Evolutionary conservation across 2,888 invertebrate species (phyloP).

Genomic region (Himalopsyche kuldschensis): DNA sequence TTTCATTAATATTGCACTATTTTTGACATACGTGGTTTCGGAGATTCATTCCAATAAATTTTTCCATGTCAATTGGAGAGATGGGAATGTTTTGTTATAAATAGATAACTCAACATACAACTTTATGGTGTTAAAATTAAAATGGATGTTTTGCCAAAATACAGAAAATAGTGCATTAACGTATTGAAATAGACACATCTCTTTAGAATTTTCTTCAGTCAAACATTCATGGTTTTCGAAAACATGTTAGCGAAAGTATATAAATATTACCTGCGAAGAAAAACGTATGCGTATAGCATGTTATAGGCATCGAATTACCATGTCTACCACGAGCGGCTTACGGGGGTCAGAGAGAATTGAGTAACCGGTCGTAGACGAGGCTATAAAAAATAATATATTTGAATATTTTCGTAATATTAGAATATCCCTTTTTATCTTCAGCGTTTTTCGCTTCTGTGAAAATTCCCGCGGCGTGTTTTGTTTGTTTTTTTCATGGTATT

Average conservation of each 20-base stretch:
- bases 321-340: constrained; percentile 9
- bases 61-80: too few relatives aligned
- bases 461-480: neutral
- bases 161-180: neutral
- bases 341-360: constrained; percentile 26
- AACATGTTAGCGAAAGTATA: neutral
- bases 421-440: constrained; percentile 56
- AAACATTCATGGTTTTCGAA: neutral
- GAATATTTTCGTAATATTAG: constrained; percentile 64
- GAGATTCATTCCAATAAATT: too few relatives aligned
- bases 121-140: too few relatives aligned
- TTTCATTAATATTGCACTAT: too few relatives aligned
- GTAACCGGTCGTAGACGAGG: constrained; percentile 38
- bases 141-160: too few relatives aligned
- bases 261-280: neutral
- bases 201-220: neutral
- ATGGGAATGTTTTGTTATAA: too few relatives aligned
- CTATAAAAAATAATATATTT: constrained; percentile 65
- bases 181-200: neutral
- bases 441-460: constrained; percentile 44
- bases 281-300: constrained; percentile 26
- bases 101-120: too few relatives aligned
- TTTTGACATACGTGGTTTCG: too few relatives aligned
- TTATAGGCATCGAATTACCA: constrained; percentile 35
- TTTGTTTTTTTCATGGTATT: constrained; percentile 4